phyloP scores from a whole-genome alignment of 2,113 vertebrate species.

The Syrrhaptes paradoxus region DNA sequence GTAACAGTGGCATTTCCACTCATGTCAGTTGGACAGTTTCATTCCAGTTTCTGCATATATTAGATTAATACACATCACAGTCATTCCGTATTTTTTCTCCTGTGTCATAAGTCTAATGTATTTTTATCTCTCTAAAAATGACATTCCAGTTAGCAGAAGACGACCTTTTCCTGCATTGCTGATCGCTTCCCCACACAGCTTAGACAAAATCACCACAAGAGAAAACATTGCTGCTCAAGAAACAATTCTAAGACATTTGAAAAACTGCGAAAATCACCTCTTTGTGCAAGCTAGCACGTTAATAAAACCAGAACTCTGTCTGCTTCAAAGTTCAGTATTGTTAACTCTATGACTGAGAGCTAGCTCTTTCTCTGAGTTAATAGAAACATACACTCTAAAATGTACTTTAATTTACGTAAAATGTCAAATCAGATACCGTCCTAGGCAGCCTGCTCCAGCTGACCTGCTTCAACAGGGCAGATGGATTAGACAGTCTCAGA shows the following conservation, averaged over 20 bases:
- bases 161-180: not conserved
- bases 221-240: not conserved
- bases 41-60: not conserved
- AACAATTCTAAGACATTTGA: not conserved
- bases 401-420: not conserved
- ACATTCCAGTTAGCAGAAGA: not conserved
- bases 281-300: not conserved
- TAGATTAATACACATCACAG: not conserved
- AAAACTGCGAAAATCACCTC: not conserved
- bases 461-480: not conserved
- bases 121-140: not conserved
- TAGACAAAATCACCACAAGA: not conserved
- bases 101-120: not conserved
- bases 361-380: not conserved
- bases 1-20: not conserved
- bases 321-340: not conserved
- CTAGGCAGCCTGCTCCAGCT: not conserved
- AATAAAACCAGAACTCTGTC: not conserved
- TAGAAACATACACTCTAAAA: not conserved
- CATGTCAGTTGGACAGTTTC: not conserved
- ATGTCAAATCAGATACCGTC: not conserved
- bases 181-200: not conserved
- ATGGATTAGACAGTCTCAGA: not conserved
- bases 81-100: not conserved
- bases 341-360: not conserved